Percentiles rank a stretch among this genome's conserved stretches.
phyloP scores from a whole-genome alignment of 2,797 vertebrate species.

The Mastacembelus armatus region DNA sequence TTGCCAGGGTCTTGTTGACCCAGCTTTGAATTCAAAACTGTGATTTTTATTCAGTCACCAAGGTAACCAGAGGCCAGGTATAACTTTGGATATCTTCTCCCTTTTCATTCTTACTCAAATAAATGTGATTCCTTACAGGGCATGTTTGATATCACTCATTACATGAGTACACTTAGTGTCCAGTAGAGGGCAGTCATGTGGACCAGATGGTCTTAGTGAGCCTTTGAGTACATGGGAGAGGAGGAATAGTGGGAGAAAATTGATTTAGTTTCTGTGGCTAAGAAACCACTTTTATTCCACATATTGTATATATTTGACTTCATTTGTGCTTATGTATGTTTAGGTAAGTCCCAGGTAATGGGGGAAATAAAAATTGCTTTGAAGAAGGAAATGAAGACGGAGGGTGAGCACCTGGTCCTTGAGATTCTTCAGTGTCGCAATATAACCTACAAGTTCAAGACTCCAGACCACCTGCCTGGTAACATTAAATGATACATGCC shows the following conservation, averaged over 20 bases:
- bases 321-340: conserved; percentile 11
- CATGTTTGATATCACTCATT: conserved; percentile 13
- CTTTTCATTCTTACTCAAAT: conserved; percentile 34
- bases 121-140: conserved; percentile 17
- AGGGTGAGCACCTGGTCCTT: conserved; percentile 95
- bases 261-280: neutral
- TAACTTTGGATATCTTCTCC: conserved; percentile 48
- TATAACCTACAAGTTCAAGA: conserved; percentile 99
- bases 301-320: neutral
- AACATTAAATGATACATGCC: conserved; percentile 36
- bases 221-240: neutral
- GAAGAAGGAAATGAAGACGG: conserved; percentile 98
- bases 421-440: conserved; percentile 99
- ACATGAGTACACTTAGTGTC: conserved; percentile 2
- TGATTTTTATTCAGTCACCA: conserved; percentile 53
- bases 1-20: conserved; percentile 46
- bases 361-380: conserved; percentile 98
- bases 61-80: conserved; percentile 44
- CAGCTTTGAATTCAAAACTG: conserved; percentile 41
- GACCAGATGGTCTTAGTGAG: neutral
- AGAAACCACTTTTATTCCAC: no score
- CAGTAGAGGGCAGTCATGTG: conserved; percentile 48
- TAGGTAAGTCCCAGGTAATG: conserved; percentile 97
- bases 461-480: conserved; percentile 98
- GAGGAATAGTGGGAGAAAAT: neutral